Percentiles rank a stretch among this genome's conserved stretches.
phyloP scores from a whole-genome alignment of 2,113 vertebrate genomes.

The Physeter macrocephalus region DNA sequence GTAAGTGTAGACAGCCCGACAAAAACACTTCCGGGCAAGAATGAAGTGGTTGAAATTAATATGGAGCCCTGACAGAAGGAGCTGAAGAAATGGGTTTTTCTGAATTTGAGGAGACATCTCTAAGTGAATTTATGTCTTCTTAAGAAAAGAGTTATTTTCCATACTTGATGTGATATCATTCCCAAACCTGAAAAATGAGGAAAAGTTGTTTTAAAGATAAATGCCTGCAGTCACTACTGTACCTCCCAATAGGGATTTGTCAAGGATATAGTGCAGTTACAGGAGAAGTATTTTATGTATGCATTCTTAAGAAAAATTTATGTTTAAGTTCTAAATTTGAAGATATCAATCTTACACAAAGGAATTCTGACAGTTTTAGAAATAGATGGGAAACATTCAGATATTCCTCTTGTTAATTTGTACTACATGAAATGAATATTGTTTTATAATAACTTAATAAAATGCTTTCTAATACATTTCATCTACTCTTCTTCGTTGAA shows the following conservation, averaged over 20 bases:
- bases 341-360: conserved; percentile 20
- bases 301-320: conserved; percentile 25
- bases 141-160: conserved; percentile 49
- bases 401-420: neutral
- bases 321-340: conserved; percentile 31
- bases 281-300: conserved; percentile 40
- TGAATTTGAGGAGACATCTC: neutral
- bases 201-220: conserved; percentile 48
- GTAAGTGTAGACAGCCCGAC: conserved; percentile 45
- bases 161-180: conserved; percentile 16
- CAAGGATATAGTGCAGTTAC: neutral
- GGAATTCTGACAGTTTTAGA: neutral
- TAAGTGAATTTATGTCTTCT: conserved; percentile 23
- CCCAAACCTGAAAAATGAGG: conserved; percentile 57
- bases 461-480: conserved; percentile 41
- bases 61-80: conserved; percentile 90
- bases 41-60: conserved; percentile 77
- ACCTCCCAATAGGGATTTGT: neutral
- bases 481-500: conserved; percentile 65
- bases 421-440: conserved; percentile 42
- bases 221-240: conserved; percentile 13
- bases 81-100: neutral
- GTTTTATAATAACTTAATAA: conserved; percentile 55
- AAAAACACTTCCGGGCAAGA: conserved; percentile 52
- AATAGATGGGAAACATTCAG: neutral